Evolutionary conservation across 2,113 vertebrate species (phyloP).

Genomic region (Coreoperca whiteheadi): DNA sequence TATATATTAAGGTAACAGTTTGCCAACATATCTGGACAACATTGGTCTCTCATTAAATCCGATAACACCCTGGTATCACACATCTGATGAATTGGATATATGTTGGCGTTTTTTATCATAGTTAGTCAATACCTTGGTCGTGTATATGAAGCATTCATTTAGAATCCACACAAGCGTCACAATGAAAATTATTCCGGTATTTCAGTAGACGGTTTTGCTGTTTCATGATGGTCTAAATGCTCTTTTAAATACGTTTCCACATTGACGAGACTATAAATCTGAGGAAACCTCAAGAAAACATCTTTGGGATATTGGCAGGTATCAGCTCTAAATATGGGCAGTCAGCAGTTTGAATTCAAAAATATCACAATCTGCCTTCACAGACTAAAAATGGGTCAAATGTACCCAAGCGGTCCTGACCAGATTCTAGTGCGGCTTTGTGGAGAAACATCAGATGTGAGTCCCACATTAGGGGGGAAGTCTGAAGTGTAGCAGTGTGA

Average conservation of each 20-base stretch:
- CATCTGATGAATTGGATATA: background rate
- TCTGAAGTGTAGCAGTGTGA: conserved; percentile 24
- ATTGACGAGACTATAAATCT: background rate
- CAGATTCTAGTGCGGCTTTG: background rate
- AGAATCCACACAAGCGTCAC: background rate
- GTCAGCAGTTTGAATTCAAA: background rate
- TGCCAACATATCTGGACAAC: background rate
- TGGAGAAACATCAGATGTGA: conserved; percentile 12
- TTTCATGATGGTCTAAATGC: background rate
- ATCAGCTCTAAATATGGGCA: background rate
- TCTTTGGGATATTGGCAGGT: background rate
- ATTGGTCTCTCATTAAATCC: background rate
- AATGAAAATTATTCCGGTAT: background rate
- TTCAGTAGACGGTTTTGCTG: too few relatives aligned
- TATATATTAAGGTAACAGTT: too few relatives aligned
- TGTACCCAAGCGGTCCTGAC: background rate
- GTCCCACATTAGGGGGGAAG: background rate
- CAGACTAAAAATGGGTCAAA: conserved; percentile 4
- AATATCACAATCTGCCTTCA: background rate
- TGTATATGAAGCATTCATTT: background rate
- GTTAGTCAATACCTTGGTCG: background rate
- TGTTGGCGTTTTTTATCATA: background rate
- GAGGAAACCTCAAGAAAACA: background rate
- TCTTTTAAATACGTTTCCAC: background rate
- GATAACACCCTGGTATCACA: background rate